phyloP scores from a whole-genome alignment of 2,113 vertebrate genomes.

The Anolis sagrei region DNA sequence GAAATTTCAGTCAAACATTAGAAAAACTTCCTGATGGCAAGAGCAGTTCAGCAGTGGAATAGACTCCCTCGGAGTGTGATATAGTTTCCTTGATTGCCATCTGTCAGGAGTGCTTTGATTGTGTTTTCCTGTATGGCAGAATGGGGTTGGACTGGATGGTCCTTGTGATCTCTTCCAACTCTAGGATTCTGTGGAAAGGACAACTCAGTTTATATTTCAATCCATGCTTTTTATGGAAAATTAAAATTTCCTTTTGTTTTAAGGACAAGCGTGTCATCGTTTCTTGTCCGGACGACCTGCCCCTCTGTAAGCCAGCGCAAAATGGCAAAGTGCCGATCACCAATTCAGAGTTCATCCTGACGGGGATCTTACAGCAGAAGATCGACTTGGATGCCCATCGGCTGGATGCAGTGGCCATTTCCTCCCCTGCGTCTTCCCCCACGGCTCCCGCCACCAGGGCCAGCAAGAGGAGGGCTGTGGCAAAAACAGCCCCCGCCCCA shows the following conservation, averaged over 20 bases:
- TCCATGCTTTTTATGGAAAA: neutral
- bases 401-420: neutral
- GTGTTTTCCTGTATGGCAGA: too few relatives aligned
- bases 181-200: neutral
- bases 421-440: accelerated
- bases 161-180: too few relatives aligned
- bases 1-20: too few relatives aligned
- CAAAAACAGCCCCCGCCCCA: neutral
- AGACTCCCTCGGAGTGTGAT: too few relatives aligned
- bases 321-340: slow-evolving; percentile 78
- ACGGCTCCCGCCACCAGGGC: neutral
- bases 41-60: too few relatives aligned
- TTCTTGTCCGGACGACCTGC: slow-evolving; percentile 84
- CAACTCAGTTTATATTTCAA: neutral
- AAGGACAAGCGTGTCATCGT: slow-evolving; percentile 84
- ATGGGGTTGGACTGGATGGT: too few relatives aligned
- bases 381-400: slow-evolving; percentile 9
- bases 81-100: too few relatives aligned
- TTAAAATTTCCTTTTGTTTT: neutral
- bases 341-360: slow-evolving; percentile 86
- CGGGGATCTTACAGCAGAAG: slow-evolving; percentile 87
- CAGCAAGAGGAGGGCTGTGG: slow-evolving; percentile 46
- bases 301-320: slow-evolving; percentile 73
- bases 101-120: too few relatives aligned
- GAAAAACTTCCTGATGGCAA: too few relatives aligned